Conservation (phyloP, 1,140 invertebrate species). For the Monomorium pharaonis region DNA sequence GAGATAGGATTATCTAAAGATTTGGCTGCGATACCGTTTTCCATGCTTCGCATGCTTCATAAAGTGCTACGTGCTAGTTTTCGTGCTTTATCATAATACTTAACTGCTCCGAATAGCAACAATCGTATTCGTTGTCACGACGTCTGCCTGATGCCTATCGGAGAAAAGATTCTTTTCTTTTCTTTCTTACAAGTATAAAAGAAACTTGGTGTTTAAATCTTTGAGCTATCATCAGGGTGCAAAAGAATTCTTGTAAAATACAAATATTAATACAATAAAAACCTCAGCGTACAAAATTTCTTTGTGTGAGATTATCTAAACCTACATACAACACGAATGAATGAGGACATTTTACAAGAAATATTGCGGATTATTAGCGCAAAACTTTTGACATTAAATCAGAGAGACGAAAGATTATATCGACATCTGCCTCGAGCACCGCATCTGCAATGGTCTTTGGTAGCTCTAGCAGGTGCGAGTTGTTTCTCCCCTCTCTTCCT, state of each 20-base stretch:
- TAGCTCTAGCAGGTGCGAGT: constrained; percentile 22
- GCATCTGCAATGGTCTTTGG: background rate
- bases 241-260: background rate
- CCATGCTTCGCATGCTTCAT: background rate
- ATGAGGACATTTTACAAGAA: background rate
- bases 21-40: background rate
- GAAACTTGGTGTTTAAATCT: background rate
- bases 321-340: background rate
- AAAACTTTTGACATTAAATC: background rate
- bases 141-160: background rate
- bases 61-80: background rate
- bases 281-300: background rate
- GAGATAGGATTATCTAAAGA: constrained; percentile 41
- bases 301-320: background rate
- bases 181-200: background rate
- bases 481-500: too few species aligned
- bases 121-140: too few species aligned
- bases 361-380: background rate
- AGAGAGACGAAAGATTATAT: background rate
- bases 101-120: background rate
- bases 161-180: background rate
- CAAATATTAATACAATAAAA: background rate
- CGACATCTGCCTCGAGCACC: background rate
- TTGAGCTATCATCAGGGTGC: background rate
- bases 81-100: background rate